These are phyloP conservation scores for Beris chalybata DNA, from an alignment of 2,888 invertebrate genomes.

Conservation along the genomic window DNA sequence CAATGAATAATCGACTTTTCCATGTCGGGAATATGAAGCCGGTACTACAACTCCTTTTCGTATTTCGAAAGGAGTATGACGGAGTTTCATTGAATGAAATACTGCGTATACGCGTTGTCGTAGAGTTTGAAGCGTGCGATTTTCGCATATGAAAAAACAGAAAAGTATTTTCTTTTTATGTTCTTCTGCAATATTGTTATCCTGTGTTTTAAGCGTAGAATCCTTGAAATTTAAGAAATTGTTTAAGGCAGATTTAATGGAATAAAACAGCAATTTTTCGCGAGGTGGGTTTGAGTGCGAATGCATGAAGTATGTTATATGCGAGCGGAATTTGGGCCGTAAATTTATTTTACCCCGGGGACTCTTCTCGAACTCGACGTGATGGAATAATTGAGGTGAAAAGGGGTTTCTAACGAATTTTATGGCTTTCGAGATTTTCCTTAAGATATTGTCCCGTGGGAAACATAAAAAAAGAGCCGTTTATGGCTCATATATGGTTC, in stretches of 20 bases:
- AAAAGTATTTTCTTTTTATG: too few relatives aligned
- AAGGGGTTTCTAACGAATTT: constrained; percentile 9
- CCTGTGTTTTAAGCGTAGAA: neutral
- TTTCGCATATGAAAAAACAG: too few relatives aligned
- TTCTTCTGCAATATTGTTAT: too few relatives aligned
- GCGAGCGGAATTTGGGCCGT: neutral
- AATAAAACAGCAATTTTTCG: neutral
- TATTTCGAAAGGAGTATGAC: too few relatives aligned
- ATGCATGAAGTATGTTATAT: neutral
- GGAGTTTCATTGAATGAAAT: too few relatives aligned
- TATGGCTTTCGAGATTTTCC: constrained; percentile 15
- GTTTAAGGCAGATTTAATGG: neutral
- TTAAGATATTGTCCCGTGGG: constrained; percentile 11
- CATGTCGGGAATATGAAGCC: neutral
- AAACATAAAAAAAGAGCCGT: constrained; percentile 3
- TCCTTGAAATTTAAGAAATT: constrained; percentile 10
- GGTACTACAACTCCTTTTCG: too few relatives aligned
- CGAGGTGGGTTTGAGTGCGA: neutral
- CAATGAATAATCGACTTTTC: constrained; percentile 21
- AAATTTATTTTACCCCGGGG: constrained; percentile 8
- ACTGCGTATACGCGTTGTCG: too few relatives aligned
- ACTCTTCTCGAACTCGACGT: neutral
- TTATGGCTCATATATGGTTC: constrained; percentile 7
- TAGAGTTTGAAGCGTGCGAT: too few relatives aligned
- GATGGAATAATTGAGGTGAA: constrained; percentile 20